Evolutionary conservation across 1,140 invertebrate genomes (phyloP).

Genomic region (Magallana gigas): DNA sequence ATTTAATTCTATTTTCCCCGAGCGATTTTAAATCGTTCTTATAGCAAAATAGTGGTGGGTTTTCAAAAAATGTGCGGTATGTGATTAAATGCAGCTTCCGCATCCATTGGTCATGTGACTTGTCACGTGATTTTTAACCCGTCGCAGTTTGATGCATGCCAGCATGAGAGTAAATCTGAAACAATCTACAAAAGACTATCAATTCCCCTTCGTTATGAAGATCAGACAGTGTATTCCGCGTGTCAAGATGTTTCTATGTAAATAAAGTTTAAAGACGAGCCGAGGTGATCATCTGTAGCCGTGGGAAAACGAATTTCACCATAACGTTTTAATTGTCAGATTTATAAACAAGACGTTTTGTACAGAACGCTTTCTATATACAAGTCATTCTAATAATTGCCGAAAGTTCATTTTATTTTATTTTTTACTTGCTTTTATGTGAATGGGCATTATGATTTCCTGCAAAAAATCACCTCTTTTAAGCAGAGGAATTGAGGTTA

Average conservation of each 20-base stretch:
- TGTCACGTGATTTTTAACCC: not conserved
- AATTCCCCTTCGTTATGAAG: slow-evolving; percentile 35
- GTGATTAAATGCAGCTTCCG: not conserved
- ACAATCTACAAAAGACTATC: slow-evolving; percentile 36
- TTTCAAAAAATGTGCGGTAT: not conserved
- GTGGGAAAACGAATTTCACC: slow-evolving; percentile 25
- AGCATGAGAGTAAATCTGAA: slow-evolving; percentile 15
- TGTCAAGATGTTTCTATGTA: slow-evolving; percentile 38
- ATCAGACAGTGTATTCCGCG: slow-evolving; percentile 29
- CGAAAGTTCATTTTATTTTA: slow-evolving; percentile 23
- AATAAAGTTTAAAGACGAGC: slow-evolving; percentile 37
- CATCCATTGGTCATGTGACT: slow-evolving; percentile 9
- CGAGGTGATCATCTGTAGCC: slow-evolving; percentile 16
- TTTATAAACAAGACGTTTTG: slow-evolving; percentile 12
- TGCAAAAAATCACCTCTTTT: not conserved
- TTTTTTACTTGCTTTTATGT: slow-evolving; percentile 12
- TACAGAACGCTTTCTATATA: not conserved
- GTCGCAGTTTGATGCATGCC: not conserved
- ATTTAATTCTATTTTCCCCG: not conserved
- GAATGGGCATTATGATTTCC: not conserved
- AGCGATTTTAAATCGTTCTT: too few relatives aligned
- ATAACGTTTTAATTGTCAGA: slow-evolving; percentile 17
- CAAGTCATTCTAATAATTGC: slow-evolving; percentile 14
- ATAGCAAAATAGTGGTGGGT: too few relatives aligned
- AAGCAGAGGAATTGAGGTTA: not conserved